A percentile compares a stretch with the other conserved stretches of the same genome.
Conservation (phyloP, 2,797 vertebrate species). For the Coregonus suidteri region DNA sequence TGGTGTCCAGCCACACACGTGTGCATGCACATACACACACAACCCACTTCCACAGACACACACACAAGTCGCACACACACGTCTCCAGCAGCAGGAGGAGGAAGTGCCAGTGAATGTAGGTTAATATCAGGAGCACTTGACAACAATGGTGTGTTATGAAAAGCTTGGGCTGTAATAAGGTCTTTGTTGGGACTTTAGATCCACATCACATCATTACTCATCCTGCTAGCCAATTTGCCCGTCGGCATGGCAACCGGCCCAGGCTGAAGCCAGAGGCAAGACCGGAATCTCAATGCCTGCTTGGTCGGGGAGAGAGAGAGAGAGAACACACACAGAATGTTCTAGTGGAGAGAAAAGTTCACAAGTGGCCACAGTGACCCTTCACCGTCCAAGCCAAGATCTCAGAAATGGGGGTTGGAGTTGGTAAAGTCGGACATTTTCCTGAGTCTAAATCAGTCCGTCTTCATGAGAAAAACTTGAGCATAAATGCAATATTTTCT, state of each 20-base stretch:
- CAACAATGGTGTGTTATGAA: slow-evolving; percentile 65
- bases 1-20: too few relatives aligned
- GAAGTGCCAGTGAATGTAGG: slow-evolving; percentile 62
- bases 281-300: slow-evolving; percentile 80
- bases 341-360: slow-evolving; percentile 35
- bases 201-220: slow-evolving; percentile 82
- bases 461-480: too few relatives aligned
- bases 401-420: slow-evolving; percentile 14
- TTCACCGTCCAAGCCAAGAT: slow-evolving; percentile 43
- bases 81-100: slow-evolving; percentile 52
- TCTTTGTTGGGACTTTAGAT: slow-evolving; percentile 82
- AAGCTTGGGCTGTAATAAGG: slow-evolving; percentile 80
- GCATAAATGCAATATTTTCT: too few relatives aligned
- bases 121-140: slow-evolving; percentile 79
- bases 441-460: too few relatives aligned
- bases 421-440: slow-evolving; percentile 13
- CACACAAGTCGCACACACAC: neutral
- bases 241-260: slow-evolving; percentile 80
- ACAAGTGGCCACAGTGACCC: slow-evolving; percentile 51
- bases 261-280: slow-evolving; percentile 77
- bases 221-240: slow-evolving; percentile 80
- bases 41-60: neutral
- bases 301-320: slow-evolving; percentile 38
- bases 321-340: slow-evolving; percentile 65
- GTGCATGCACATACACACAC: neutral